Percentiles rank a stretch among this genome's conserved stretches.
These are phyloP conservation scores for Bombus difficillimus DNA, from an alignment of 1,140 invertebrate genomes.

Conservation along the genomic window DNA sequence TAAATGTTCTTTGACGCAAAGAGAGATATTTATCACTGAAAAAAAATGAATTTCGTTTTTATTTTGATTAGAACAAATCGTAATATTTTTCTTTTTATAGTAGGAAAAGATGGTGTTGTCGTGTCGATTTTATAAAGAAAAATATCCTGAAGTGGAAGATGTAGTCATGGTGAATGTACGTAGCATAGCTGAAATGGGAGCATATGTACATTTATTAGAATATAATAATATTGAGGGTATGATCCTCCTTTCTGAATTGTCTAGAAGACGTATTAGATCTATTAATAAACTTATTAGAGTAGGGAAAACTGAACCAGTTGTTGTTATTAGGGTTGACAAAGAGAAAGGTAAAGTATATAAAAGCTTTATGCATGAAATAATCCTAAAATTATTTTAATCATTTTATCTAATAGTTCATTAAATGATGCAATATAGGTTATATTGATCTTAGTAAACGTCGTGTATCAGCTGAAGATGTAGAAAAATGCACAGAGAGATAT, in stretches of 20 bases:
- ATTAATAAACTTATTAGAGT: slow-evolving; percentile 99
- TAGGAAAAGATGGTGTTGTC: slow-evolving; percentile 93
- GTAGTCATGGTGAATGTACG: slow-evolving; percentile 99
- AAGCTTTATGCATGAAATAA: not conserved
- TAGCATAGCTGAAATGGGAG: slow-evolving; percentile 99
- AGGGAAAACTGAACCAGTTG: slow-evolving; percentile 99
- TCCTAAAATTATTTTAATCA: not conserved
- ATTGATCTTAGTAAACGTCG: slow-evolving; percentile 99
- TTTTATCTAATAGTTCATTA: not conserved
- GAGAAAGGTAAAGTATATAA: slow-evolving; percentile 92
- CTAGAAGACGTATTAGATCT: slow-evolving; percentile 98
- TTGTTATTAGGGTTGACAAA: slow-evolving; percentile 99
- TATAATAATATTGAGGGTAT: slow-evolving; percentile 99
- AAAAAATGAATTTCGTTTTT: not conserved
- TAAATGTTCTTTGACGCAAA: not conserved
- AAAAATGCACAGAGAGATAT: slow-evolving; percentile 99
- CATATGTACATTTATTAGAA: slow-evolving; percentile 98
- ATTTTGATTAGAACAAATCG: not conserved
- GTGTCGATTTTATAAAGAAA: slow-evolving; percentile 98
- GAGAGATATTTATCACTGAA: not conserved
- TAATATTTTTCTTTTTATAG: slow-evolving; percentile 40
- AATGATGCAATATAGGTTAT: slow-evolving; percentile 88
- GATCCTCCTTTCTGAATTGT: slow-evolving; percentile 97
- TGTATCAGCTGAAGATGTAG: slow-evolving; percentile 98
- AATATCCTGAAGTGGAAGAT: slow-evolving; percentile 99